A percentile compares a stretch with the other conserved stretches of the same genome.
phyloP scores from a whole-genome alignment of 2,888 invertebrate genomes.

The Tenthredo amoena region DNA sequence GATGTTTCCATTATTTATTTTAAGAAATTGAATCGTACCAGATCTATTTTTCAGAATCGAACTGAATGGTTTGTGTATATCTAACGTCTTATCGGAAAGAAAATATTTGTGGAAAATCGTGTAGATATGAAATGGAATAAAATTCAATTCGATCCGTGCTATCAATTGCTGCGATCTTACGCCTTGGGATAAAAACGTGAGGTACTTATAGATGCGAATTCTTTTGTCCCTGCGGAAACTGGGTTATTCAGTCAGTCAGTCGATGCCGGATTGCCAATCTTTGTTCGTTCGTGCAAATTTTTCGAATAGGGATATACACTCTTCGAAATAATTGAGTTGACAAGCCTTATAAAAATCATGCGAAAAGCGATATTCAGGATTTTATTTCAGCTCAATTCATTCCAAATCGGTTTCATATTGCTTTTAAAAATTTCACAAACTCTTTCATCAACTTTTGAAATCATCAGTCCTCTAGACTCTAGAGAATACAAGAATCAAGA shows the following conservation, averaged over 20 bases:
- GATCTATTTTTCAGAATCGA: background rate
- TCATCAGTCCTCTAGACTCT: background rate
- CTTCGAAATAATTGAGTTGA: background rate
- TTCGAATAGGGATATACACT: background rate
- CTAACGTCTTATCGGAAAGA: background rate
- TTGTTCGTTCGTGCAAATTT: conserved; percentile 1
- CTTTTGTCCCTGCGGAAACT: conserved; percentile 30
- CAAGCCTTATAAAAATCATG: background rate
- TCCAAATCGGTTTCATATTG: no score
- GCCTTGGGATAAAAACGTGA: background rate
- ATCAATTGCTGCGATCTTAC: background rate
- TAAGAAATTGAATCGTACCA: background rate
- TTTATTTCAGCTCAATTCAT: no score
- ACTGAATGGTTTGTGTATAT: background rate
- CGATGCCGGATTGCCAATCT: background rate
- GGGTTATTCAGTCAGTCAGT: conserved; percentile 24
- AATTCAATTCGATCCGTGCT: background rate
- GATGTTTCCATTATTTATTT: background rate
- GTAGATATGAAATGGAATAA: background rate
- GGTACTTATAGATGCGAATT: background rate
- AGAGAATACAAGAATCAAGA: background rate
- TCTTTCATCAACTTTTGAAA: no score
- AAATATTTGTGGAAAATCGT: background rate
- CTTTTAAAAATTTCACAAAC: no score
- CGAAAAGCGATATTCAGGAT: background rate